phyloP scores from a whole-genome alignment of 2,797 vertebrate genomes.

The Crax fasciolata region DNA sequence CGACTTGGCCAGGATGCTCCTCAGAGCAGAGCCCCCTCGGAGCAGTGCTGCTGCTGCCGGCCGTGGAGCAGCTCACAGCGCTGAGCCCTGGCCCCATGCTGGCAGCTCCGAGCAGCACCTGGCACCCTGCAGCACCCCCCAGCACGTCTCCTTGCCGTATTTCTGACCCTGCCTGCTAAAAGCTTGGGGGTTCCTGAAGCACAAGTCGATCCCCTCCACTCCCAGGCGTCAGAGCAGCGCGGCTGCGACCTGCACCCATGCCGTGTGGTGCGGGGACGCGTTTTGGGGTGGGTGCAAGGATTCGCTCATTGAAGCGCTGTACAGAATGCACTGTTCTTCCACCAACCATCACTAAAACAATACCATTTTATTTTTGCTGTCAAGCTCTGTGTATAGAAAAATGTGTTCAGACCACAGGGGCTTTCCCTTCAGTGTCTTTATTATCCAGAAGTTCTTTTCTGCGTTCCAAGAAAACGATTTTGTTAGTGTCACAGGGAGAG shows the following conservation, averaged over 20 bases:
- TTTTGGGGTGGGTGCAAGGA: neutral
- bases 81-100: neutral
- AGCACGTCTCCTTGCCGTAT: neutral
- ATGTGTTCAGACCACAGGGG: fast-evolving
- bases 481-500: neutral
- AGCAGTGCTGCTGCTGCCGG: neutral
- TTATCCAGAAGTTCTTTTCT: neutral
- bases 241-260: neutral
- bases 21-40: neutral
- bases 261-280: neutral
- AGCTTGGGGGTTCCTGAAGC: fast-evolving
- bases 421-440: neutral
- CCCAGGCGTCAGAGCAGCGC: fast-evolving
- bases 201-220: neutral
- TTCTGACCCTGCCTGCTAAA: fast-evolving
- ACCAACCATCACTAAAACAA: neutral
- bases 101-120: too few species aligned
- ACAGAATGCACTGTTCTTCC: neutral
- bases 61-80: too few species aligned
- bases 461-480: fast-evolving
- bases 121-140: neutral
- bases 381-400: fast-evolving
- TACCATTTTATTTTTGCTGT: neutral
- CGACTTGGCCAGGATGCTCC: neutral
- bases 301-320: neutral